Evolutionary conservation across 2,888 invertebrate genomes (phyloP).

Genomic region (Altica lythri): DNA sequence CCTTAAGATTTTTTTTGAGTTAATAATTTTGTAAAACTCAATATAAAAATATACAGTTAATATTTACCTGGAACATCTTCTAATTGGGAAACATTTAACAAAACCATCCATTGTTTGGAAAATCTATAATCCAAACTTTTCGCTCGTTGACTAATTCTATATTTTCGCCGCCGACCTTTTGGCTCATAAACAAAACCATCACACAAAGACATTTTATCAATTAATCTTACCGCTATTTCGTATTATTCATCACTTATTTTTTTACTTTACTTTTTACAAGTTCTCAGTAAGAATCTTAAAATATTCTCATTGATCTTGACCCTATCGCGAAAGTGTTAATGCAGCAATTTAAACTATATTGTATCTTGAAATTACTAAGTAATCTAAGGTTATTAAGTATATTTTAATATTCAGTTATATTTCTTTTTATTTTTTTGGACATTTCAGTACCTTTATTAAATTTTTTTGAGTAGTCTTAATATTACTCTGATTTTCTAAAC

Average conservation of each 20-base stretch:
- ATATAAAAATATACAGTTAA: too few species aligned
- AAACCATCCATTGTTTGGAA: constrained; percentile 44
- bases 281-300: constrained; percentile 2
- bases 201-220: constrained; percentile 37
- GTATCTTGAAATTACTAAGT: too few species aligned
- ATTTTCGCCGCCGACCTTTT: constrained; percentile 46
- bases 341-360: too few species aligned
- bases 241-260: neutral
- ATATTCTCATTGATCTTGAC: constrained; percentile 3
- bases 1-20: too few species aligned
- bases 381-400: too few species aligned
- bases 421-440: too few species aligned
- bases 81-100: constrained; percentile 46
- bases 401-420: too few species aligned
- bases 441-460: too few species aligned
- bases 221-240: constrained; percentile 13
- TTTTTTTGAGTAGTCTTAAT: too few species aligned
- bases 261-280: neutral
- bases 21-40: too few species aligned
- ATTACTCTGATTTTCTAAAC: too few species aligned
- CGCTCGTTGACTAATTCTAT: constrained; percentile 40
- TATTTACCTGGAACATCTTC: constrained; percentile 44
- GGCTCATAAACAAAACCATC: constrained; percentile 47
- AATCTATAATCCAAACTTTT: constrained; percentile 35
- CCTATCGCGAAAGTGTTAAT: constrained; percentile 5